A percentile compares a stretch with the other conserved stretches of the same genome.
Evolutionary conservation across 1,140 invertebrate species (phyloP).

Genomic region (Euura lappo): DNA sequence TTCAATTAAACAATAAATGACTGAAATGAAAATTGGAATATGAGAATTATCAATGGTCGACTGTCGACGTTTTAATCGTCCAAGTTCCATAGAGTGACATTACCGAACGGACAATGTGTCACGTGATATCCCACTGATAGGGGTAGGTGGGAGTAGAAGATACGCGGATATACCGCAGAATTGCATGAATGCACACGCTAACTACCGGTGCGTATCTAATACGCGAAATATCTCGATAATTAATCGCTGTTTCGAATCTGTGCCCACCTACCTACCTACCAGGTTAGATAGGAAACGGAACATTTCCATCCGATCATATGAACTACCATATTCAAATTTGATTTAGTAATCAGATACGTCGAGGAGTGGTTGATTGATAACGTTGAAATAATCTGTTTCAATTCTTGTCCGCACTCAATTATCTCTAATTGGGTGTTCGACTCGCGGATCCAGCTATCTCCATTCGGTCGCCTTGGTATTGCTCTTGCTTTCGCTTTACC

Average conservation of each 20-base stretch:
- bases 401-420: slow-evolving; percentile 7
- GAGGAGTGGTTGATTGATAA: background rate
- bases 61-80: too few relatives aligned
- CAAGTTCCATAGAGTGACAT: background rate
- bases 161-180: background rate
- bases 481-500: too few relatives aligned
- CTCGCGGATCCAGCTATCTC: background rate
- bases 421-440: background rate
- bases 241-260: slow-evolving; percentile 33
- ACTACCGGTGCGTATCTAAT: slow-evolving; percentile 35
- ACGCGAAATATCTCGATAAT: slow-evolving; percentile 48
- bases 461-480: too few relatives aligned
- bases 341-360: background rate
- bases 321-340: slow-evolving; percentile 5
- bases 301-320: background rate
- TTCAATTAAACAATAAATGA: too few relatives aligned
- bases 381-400: slow-evolving; percentile 7
- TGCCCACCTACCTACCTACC: background rate
- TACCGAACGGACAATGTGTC: background rate
- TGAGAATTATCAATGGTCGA: too few relatives aligned
- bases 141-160: too few relatives aligned
- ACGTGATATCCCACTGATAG: background rate
- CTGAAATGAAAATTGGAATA: too few relatives aligned
- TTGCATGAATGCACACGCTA: slow-evolving; percentile 7
- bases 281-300: background rate